Conservation (phyloP, 1,140 invertebrate species). For the Drosophila rufa region DNA sequence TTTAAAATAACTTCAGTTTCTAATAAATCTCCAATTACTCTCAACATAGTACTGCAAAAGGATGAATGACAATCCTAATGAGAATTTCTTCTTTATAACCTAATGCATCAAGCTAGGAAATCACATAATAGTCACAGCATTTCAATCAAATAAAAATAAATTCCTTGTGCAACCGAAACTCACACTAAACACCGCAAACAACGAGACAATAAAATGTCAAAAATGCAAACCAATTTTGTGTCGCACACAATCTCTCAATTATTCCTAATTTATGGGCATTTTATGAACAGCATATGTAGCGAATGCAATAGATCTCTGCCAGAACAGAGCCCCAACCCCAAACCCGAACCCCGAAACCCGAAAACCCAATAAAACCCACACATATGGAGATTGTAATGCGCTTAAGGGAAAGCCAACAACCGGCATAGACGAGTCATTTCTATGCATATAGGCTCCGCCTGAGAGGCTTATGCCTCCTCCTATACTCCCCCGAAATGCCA, state of each 20-base stretch:
- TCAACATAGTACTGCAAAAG: too few relatives aligned
- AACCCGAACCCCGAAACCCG: neutral
- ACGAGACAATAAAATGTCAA: conserved; percentile 10
- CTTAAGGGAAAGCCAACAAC: conserved; percentile 59
- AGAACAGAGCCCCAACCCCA: neutral
- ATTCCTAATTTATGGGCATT: conserved; percentile 41
- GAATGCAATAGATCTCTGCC: conserved; percentile 25
- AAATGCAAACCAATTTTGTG: conserved; percentile 27
- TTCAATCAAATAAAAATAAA: conserved; percentile 17
- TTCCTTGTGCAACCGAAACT: conserved; percentile 1
- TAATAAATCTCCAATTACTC: neutral
- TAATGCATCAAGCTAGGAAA: neutral
- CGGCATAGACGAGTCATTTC: conserved; percentile 39
- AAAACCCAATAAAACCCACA: conserved; percentile 11
- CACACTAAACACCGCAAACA: neutral
- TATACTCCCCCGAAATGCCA: neutral
- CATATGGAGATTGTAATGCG: conserved; percentile 56
- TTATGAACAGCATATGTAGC: conserved; percentile 38
- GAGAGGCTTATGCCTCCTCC: conserved; percentile 11
- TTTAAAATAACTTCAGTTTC: neutral
- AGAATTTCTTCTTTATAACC: neutral
- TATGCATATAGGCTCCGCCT: conserved; percentile 43
- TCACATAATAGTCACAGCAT: neutral
- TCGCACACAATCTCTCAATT: conserved; percentile 42
- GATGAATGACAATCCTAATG: neutral